Conservation (phyloP, 2,113 vertebrate species). For the Tenrec ecaudatus region DNA sequence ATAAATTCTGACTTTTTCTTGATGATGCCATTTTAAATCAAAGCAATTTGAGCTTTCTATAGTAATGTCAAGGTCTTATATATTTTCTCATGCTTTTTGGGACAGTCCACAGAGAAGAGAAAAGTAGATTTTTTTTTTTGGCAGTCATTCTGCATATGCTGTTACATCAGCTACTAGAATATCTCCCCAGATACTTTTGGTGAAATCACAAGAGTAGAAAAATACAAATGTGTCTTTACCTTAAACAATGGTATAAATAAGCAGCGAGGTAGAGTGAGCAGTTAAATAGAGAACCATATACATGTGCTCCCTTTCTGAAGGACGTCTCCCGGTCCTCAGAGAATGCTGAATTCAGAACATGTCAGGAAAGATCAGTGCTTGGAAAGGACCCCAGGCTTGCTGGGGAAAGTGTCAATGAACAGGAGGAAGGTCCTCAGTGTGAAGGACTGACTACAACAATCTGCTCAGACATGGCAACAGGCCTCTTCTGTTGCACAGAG, state of each 20-base stretch:
- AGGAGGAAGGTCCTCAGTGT: too few relatives aligned
- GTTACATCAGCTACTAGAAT: neutral
- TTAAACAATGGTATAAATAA: neutral
- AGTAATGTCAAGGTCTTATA: neutral
- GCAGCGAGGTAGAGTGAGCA: neutral
- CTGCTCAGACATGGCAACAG: too few relatives aligned
- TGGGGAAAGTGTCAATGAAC: too few relatives aligned
- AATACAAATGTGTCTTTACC: neutral
- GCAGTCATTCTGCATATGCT: neutral
- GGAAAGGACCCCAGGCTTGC: too few relatives aligned
- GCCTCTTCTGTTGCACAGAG: too few relatives aligned
- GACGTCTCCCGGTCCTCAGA: neutral
- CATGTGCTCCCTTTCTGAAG: neutral
- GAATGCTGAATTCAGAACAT: neutral
- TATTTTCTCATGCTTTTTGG: slow-evolving; percentile 45
- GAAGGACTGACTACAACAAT: too few relatives aligned
- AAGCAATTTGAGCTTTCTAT: slow-evolving; percentile 58
- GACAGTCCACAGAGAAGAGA: slow-evolving; percentile 11
- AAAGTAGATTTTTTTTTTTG: neutral
- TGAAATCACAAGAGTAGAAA: slow-evolving; percentile 7
- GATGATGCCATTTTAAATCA: slow-evolving; percentile 68
- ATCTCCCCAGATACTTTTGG: neutral
- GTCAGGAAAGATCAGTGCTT: neutral
- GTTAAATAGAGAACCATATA: neutral
- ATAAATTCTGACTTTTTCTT: slow-evolving; percentile 63